These are phyloP conservation scores for Brenthis hecate DNA, from an alignment of 2,888 invertebrate species.

Conservation along the genomic window DNA sequence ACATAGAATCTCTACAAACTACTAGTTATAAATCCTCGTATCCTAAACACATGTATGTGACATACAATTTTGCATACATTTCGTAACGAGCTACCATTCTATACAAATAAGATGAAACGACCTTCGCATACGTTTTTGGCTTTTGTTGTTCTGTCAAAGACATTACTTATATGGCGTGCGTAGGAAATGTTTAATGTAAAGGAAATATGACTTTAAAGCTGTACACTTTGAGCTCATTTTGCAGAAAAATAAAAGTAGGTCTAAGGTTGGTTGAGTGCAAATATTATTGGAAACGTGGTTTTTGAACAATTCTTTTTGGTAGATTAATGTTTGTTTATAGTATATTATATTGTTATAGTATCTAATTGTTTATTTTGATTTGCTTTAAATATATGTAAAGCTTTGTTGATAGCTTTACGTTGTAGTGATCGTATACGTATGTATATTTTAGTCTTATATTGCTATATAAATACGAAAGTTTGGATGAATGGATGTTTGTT, in stretches of 20 bases:
- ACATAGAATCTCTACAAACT: too few relatives aligned
- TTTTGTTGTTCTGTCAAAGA: conserved; percentile 24
- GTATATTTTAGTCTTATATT: too few relatives aligned
- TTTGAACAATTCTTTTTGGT: conserved; percentile 3
- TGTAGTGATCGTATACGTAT: too few relatives aligned
- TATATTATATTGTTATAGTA: background rate
- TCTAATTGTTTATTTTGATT: too few relatives aligned
- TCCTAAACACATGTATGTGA: background rate
- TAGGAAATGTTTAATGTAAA: background rate
- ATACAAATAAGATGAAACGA: conserved; percentile 15
- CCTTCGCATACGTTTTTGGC: conserved; percentile 31
- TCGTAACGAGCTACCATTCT: conserved; percentile 5
- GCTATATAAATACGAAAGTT: too few relatives aligned
- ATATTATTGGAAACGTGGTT: conserved; percentile 3
- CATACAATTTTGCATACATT: conserved; percentile 4
- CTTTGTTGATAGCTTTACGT: too few relatives aligned
- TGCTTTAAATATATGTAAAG: too few relatives aligned
- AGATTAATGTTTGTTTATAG: background rate
- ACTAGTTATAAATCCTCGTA: too few relatives aligned
- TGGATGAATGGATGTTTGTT: too few relatives aligned
- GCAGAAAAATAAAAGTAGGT: background rate
- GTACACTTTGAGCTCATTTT: background rate
- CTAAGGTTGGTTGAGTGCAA: background rate
- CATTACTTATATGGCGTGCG: conserved; percentile 14
- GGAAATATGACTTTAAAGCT: background rate